Conservation (phyloP, 2,888 invertebrate genomes). For the Heliconius ethilla region DNA sequence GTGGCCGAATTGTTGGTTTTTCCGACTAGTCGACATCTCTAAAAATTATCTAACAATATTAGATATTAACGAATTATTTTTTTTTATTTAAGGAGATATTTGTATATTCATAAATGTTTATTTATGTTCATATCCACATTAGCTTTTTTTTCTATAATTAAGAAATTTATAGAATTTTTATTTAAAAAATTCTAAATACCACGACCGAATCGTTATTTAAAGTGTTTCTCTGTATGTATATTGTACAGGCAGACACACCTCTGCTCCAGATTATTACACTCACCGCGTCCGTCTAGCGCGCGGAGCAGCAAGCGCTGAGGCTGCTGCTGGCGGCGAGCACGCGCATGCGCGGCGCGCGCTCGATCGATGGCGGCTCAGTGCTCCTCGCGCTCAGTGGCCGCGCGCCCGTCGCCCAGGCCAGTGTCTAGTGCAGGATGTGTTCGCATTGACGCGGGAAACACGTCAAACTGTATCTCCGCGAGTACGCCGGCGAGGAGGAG, state of each 20-base stretch:
- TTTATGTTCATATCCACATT: not conserved
- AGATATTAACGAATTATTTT: too few species aligned
- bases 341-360: constrained; percentile 57
- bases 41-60: too few species aligned
- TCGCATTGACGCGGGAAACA: constrained; percentile 77
- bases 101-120: not conserved
- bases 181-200: not conserved
- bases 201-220: not conserved
- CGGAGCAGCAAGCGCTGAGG: constrained; percentile 55
- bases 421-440: constrained; percentile 73
- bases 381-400: constrained; percentile 70
- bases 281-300: constrained; percentile 39
- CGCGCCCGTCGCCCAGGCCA: constrained; percentile 76
- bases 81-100: too few species aligned
- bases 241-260: constrained; percentile 37
- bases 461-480: constrained; percentile 81
- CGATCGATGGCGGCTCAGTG: constrained; percentile 65
- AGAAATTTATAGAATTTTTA: not conserved
- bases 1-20: too few species aligned
- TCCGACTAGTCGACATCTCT: too few species aligned
- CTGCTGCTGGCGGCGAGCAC: constrained; percentile 55
- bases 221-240: constrained; percentile 12
- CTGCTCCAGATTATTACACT: constrained; percentile 38
- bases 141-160: not conserved
- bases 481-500: constrained; percentile 81